Percentiles rank a stretch among this genome's conserved stretches.
Evolutionary conservation across 2,113 vertebrate genomes (phyloP).

Genomic region (Prunella himalayana): DNA sequence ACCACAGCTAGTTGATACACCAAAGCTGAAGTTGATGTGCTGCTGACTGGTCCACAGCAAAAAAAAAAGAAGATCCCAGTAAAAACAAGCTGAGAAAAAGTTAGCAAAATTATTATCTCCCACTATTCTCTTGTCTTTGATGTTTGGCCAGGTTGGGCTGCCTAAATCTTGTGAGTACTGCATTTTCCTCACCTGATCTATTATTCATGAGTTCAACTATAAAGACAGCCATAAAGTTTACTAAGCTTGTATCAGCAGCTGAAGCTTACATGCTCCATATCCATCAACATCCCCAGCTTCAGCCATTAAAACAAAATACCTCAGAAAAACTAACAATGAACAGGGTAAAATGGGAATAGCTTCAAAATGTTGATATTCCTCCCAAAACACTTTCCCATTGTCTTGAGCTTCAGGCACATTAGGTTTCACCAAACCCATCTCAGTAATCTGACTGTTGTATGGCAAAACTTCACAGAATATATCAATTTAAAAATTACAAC

Average conservation of each 20-base stretch:
- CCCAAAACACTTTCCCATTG: background rate
- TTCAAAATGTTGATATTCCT: background rate
- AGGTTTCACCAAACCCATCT: background rate
- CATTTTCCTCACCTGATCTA: background rate
- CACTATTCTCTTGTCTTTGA: background rate
- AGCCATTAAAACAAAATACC: background rate
- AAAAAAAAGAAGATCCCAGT: background rate
- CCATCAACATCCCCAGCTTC: background rate
- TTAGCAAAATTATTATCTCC: background rate
- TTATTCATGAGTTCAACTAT: background rate
- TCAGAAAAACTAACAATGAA: background rate
- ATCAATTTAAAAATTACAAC: background rate
- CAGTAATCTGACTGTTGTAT: background rate
- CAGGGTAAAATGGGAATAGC: background rate
- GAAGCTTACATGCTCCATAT: background rate
- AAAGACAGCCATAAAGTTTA: background rate
- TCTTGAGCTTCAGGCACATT: background rate
- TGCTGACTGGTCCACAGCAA: background rate
- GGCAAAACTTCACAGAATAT: background rate
- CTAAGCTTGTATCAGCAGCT: background rate
- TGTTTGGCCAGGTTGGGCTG: background rate
- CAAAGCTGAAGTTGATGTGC: background rate
- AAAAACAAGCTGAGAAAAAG: background rate
- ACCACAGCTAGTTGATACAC: rapidly evolving
- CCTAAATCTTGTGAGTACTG: background rate